Conservation (phyloP, 2,113 vertebrate species). For the Hydrochoerus hydrochaeris region DNA sequence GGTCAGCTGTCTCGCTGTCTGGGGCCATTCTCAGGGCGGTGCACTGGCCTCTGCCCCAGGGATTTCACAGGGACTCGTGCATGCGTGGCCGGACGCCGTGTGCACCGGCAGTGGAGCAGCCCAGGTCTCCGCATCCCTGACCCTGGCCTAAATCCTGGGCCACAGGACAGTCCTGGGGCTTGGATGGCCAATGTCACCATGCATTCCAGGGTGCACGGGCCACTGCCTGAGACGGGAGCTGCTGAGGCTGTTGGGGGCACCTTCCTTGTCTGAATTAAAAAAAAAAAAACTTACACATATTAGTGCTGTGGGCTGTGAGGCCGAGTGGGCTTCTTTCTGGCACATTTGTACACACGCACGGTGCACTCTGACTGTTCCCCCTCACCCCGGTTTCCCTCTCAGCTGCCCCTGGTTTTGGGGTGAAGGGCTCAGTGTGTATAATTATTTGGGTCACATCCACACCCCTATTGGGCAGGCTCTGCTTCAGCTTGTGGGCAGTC, state of each 20-base stretch:
- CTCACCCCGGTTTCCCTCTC: background rate
- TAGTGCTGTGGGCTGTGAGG: background rate
- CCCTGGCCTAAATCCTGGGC: background rate
- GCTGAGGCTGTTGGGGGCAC: background rate
- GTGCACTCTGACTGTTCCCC: background rate
- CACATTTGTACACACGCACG: accelerated
- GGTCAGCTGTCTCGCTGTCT: background rate
- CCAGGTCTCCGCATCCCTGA: background rate
- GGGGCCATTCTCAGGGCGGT: background rate
- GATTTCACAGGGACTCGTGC: background rate
- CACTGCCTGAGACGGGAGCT: too few relatives aligned
- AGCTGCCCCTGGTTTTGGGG: background rate
- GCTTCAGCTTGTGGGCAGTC: background rate
- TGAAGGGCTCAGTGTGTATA: background rate
- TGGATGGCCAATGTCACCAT: background rate
- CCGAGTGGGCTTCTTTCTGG: background rate
- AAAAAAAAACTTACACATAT: too few relatives aligned
- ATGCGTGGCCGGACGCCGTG: background rate
- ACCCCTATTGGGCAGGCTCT: background rate
- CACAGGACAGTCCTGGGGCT: too few relatives aligned
- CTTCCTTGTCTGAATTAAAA: background rate
- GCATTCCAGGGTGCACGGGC: background rate
- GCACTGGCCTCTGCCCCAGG: background rate
- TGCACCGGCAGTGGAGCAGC: background rate
- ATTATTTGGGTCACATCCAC: background rate